Evolutionary conservation across 2,888 invertebrate genomes (phyloP), one percentile per base, ranked within the genome.

Genomic region (Myopa tessellatipennis): DNA sequence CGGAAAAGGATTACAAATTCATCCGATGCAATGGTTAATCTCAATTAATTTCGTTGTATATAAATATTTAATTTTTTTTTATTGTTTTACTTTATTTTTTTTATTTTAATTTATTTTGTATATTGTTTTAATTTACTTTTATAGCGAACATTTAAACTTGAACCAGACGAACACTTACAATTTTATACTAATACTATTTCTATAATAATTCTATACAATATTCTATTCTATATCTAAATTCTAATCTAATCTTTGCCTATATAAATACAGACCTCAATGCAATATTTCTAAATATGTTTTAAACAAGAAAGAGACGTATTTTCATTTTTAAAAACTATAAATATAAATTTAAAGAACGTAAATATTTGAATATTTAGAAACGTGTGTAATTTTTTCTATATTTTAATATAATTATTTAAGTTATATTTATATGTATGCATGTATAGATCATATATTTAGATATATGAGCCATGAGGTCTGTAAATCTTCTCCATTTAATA

Each of bases 121-220:
- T 68, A 50, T 81, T 78, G 58, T 63, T 79, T 77, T n/a, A 60
- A 55, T 63, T 61, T 8, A 55, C 5, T 14, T 55, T 71, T 45
- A 36, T 16, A 26, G n/a, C 61, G 80, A 83, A 81, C 83, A 83
- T 76, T 83, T 84, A 86, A 89, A 87, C 86, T 89, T 88, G 88
- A 89, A 89, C 89, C 89, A 85, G 89, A 88, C 89, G 89, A 89
- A 88, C 88, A 89, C 88, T 87, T 87, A 83, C 83, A 83, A 84
- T n/a, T 55, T n/a, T 68, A 68, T 68, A 68, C 40, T n/a, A 40
- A 45, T 55, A 4, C 14, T 68, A 68, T 40, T 40, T n/a, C 45
- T 68, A 68, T 18, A n/a, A 16, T 68, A 45, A 40, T 26, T 34
- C 12, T 63, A 63, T 45, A 45, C 14, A 45, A 55, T n/a, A n/a